Percentiles rank a stretch among this genome's conserved stretches.
phyloP scores from a whole-genome alignment of 2,113 vertebrate species.

The Athene cunicularia region DNA sequence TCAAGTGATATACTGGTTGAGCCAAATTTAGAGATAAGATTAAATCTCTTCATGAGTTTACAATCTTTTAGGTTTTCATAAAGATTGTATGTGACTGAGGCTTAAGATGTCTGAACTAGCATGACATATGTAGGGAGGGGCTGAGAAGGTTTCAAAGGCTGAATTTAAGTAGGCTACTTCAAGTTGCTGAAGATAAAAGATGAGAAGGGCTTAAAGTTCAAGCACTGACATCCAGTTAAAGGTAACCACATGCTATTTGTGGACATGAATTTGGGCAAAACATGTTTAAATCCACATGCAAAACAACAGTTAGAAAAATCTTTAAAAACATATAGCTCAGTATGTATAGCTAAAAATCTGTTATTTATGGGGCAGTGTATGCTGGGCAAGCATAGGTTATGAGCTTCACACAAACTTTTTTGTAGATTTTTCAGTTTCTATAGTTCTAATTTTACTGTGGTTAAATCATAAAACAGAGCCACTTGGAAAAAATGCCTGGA shows the following conservation, averaged over 20 bases:
- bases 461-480: background rate
- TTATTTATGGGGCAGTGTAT: background rate
- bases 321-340: background rate
- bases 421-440: background rate
- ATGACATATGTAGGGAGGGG: background rate
- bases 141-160: background rate
- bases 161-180: constrained; percentile 12
- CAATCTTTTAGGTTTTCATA: background rate
- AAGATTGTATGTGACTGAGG: background rate
- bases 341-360: background rate
- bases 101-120: background rate
- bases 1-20: background rate
- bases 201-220: constrained; percentile 27
- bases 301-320: background rate
- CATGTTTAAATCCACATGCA: background rate
- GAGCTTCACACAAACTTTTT: background rate
- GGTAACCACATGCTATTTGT: background rate
- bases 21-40: background rate
- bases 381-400: background rate
- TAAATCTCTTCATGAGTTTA: background rate
- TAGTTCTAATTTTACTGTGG: background rate
- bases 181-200: constrained; percentile 27
- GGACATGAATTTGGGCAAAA: background rate
- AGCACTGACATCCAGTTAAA: constrained; percentile 15
- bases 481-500: background rate